These are phyloP conservation scores for Nematostella vectensis DNA, from an alignment of 92 coral and sea anemone genomes.

Conservation along the genomic window DNA sequence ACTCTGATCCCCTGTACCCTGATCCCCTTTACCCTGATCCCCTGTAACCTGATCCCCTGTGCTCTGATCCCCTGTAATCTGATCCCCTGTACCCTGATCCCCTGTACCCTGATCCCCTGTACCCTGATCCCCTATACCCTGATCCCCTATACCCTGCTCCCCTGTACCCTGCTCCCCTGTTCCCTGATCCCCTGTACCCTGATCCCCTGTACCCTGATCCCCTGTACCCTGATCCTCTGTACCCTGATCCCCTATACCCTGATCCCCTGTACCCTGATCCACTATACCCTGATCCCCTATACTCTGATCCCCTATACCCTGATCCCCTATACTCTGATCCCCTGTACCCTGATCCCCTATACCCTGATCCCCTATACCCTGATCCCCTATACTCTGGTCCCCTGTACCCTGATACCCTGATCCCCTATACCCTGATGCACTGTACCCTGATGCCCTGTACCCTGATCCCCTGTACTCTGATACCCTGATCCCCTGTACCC, in stretches of 20 bases:
- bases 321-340: too few relatives aligned
- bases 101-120: background rate
- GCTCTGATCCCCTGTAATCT: background rate
- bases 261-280: background rate
- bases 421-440: too few relatives aligned
- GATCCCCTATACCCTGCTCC: background rate
- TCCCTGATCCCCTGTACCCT: background rate
- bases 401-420: too few relatives aligned
- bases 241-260: too few relatives aligned
- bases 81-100: background rate
- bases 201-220: background rate
- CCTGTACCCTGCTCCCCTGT: background rate
- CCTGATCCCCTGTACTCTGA: background rate
- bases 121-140: background rate
- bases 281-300: too few relatives aligned
- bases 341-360: too few relatives aligned
- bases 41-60: background rate
- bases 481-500: background rate
- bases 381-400: too few relatives aligned
- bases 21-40: background rate
- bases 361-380: too few relatives aligned
- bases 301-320: too few relatives aligned
- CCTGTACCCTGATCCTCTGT: background rate
- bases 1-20: background rate
- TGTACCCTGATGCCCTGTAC: background rate